Conservation (phyloP, 2,888 invertebrate species). For the Ophraella communa region DNA sequence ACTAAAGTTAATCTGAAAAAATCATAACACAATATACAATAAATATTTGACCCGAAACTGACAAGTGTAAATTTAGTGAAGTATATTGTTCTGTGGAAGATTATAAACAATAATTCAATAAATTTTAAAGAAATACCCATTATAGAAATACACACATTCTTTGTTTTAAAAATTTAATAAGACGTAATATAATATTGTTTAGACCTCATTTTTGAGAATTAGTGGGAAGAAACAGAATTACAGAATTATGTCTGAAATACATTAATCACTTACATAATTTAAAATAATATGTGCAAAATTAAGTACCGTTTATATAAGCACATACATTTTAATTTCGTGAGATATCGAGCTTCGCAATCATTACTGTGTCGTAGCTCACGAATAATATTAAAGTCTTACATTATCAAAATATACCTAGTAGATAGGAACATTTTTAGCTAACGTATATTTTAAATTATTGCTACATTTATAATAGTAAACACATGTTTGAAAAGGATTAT, state of each 20-base stretch:
- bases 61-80: too few species aligned
- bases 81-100: too few species aligned
- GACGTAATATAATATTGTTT: not conserved
- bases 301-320: slow-evolving; percentile 10
- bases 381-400: not conserved
- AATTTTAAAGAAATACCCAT: too few species aligned
- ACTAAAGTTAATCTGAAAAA: slow-evolving; percentile 84
- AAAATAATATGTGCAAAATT: not conserved
- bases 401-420: not conserved
- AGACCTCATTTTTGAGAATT: not conserved
- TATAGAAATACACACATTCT: not conserved
- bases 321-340: not conserved
- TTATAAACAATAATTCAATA: too few species aligned
- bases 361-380: not conserved
- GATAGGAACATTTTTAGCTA: not conserved
- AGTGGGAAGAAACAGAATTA: not conserved
- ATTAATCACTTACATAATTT: slow-evolving; percentile 6
- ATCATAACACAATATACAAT: slow-evolving; percentile 8
- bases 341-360: not conserved
- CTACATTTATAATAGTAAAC: not conserved
- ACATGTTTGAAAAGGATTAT: not conserved
- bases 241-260: not conserved
- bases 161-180: not conserved
- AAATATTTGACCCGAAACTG: too few species aligned
- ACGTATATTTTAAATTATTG: not conserved